These are phyloP conservation scores for Apus apus DNA, from an alignment of 2,113 vertebrate genomes.

Conservation along the genomic window DNA sequence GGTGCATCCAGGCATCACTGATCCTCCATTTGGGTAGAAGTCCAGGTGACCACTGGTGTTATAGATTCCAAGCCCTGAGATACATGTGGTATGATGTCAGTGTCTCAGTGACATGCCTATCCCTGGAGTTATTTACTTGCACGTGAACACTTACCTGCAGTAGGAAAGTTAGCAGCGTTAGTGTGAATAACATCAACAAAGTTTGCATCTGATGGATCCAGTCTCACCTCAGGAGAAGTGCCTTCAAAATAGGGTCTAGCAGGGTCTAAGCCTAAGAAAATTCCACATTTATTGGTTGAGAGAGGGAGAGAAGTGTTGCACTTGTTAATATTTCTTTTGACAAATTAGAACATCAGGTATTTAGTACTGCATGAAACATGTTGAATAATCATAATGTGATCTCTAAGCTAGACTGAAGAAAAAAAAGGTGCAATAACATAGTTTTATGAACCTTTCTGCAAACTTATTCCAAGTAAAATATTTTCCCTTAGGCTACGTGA, in stretches of 20 bases:
- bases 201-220: conserved; percentile 70
- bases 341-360: not conserved
- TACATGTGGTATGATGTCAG: not conserved
- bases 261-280: conserved; percentile 68
- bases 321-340: fast-evolving
- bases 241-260: conserved; percentile 75
- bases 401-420: not conserved
- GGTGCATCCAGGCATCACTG: conserved; percentile 70
- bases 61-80: conserved; percentile 64
- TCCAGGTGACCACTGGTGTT: conserved; percentile 76
- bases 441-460: not conserved
- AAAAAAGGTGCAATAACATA: not conserved
- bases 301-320: not conserved
- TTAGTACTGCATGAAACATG: not conserved
- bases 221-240: conserved; percentile 57
- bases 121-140: not conserved
- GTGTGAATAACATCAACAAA: conserved; percentile 76
- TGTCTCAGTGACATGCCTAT: not conserved
- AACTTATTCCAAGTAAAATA: not conserved
- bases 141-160: conserved; percentile 36
- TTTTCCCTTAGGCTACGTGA: not conserved
- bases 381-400: not conserved
- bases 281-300: not conserved
- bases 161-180: conserved; percentile 62
- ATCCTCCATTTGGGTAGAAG: conserved; percentile 80